Evolutionary conservation across 2,797 vertebrate species (phyloP), one percentile per base, ranked within the genome.

Genomic region (Paguma larvata): DNA sequence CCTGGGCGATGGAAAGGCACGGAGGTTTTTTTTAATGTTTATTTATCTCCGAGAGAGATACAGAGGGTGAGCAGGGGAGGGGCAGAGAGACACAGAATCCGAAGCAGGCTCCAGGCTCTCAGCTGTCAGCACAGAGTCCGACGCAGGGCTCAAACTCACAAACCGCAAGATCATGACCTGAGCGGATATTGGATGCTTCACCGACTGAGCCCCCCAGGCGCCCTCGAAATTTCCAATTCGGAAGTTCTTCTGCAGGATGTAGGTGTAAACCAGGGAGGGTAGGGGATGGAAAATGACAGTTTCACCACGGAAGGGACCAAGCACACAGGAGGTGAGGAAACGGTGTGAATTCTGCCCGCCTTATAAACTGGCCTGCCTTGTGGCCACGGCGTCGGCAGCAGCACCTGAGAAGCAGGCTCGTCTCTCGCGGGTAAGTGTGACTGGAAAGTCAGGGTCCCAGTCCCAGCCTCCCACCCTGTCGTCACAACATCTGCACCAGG

Each of bases 211-310:
- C 56, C 9, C 7, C 56, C 8, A 2, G 8, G 56, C 0, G 21
- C 56, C 56, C 53, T 44, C 4, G 1, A 16, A 6, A 4, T 8
- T 16, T 41, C 46, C 15, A 0, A 0, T 3, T 4, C 12, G 30
- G 30, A 70, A 12, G 44, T 34, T 63, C 46, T 12, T 21, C 21
- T 2, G 23, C 23, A 7, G 1, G 0, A n/a, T 2, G 12, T 0
- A 4, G 0, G 30, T 4, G 1, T 12, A 19, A 32, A 18, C 0
- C 27, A 8, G 7, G 41, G n/a, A 13, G 30, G 34, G 56, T 23
- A 15, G 0, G 9, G 19, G 1, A 1, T 25, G 30, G 48, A 8
- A 44, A 93, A 16, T 1, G 16, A 9, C 16, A 0, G 2, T 3
- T 18, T 12, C 30, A 5, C 3, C 23, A 10, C 1, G 27, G 38